Base-by-base conservation (phyloP, 2,113 vertebrate genomes). In the Rhea americana region DNA sequence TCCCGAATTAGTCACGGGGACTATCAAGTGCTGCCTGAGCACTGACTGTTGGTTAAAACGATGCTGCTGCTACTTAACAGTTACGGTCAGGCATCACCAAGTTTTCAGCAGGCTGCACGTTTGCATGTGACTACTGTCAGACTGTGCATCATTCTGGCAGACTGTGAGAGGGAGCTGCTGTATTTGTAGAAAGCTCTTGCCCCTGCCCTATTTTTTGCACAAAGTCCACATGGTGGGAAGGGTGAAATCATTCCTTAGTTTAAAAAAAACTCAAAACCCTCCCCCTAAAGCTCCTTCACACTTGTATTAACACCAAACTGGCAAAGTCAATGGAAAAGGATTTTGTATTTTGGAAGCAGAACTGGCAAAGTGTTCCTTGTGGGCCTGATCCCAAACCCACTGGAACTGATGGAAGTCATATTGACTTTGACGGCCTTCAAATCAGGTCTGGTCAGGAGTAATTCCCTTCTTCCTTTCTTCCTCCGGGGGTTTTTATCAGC, bases 281-380 rank as follows among this genome's bases (percentile, higher is more conserved):
- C 16, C 18, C 67, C 59, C 68, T 25, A 89, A 68, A 78, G 50
- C 83, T 94, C 86, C 93, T 96, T 96, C 94, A 94, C 95, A 96
- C 94, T 87, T 92, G 74, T 89, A 82, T 93, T 94, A 94, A 89
- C 94, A 94, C 95, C 94, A 96, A 94, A 96, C 96, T 96, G 96
- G 95, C 94, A 95, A 87, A 89, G 85, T 71, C 77, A 87, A 66
- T 90, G 95, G 96, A 94, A 96, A 96, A 95, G 90, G 92, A 93
- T 94, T 96, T 96, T 96, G 95, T 1, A 87, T 94, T 96, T 89
- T 96, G 95, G 95, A 94, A 96, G 90, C 80, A 62, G 90, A 89
- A 37, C n/a, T 91, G 93, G 77, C 86, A 87, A 68, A 85, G 81
- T 2, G 18, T 77, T 95, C 1, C 0, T 80, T 5, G 7, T 0